Conservation (phyloP, 2,888 invertebrate genomes). For the Graphium colonna region DNA sequence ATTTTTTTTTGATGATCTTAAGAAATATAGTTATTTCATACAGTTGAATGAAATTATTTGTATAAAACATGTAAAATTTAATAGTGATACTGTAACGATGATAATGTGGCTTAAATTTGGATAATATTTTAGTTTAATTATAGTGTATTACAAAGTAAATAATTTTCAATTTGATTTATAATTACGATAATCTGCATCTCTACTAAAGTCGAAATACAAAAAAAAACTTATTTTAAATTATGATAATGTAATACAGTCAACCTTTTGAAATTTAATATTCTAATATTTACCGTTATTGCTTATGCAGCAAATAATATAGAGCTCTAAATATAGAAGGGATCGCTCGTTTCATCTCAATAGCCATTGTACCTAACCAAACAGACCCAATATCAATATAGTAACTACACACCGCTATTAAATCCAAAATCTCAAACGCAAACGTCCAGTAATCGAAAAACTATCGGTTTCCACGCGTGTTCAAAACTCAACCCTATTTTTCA, state of each 20-base stretch:
- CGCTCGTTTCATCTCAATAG: background rate
- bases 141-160: too few species aligned
- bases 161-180: too few species aligned
- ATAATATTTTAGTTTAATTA: too few species aligned
- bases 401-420: conserved; percentile 29
- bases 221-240: too few species aligned
- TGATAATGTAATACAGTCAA: background rate
- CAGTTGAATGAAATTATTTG: too few species aligned
- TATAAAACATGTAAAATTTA: too few species aligned
- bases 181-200: too few species aligned
- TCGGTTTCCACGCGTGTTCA: background rate
- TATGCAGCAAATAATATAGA: conserved; percentile 19
- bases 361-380: conserved; percentile 26
- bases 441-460: conserved; percentile 32
- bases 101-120: too few species aligned
- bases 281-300: conserved; percentile 8
- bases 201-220: too few species aligned
- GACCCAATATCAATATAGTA: conserved; percentile 25
- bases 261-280: conserved; percentile 1
- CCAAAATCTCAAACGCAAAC: conserved; percentile 31
- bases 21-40: too few species aligned
- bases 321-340: conserved; percentile 14
- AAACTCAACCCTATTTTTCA: background rate
- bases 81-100: too few species aligned
- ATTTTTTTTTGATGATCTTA: too few species aligned